Conservation (phyloP, 92 coral and sea anemone genomes). For the Galaxea fascicularis region DNA sequence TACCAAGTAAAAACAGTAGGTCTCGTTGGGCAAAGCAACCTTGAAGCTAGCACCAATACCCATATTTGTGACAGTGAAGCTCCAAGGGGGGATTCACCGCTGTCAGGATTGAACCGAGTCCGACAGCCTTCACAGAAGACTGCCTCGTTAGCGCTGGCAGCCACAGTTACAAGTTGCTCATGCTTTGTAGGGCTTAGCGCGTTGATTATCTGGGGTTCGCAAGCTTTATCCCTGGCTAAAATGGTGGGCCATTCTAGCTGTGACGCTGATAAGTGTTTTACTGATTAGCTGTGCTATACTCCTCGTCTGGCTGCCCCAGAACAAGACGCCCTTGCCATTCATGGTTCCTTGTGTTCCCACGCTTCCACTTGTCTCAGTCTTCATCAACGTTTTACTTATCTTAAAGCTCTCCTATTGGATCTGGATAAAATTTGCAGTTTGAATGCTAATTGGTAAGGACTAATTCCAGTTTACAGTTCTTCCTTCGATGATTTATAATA, state of each 20-base stretch:
- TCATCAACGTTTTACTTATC: slow-evolving; percentile 85
- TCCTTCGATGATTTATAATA: too few species aligned
- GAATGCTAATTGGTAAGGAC: slow-evolving; percentile 93
- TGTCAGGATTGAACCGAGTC: background rate
- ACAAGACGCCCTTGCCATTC: slow-evolving; percentile 84
- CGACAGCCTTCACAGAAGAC: slow-evolving; percentile 60
- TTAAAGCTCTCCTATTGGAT: slow-evolving; percentile 82
- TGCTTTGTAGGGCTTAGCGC: slow-evolving; percentile 56
- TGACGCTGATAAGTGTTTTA: slow-evolving; percentile 46
- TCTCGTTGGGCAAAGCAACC: too few species aligned
- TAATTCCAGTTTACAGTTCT: too few species aligned
- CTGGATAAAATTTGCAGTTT: slow-evolving; percentile 90
- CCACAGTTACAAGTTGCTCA: slow-evolving; percentile 41
- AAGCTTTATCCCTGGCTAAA: slow-evolving; percentile 47
- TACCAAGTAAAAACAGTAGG: too few species aligned
- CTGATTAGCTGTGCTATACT: slow-evolving; percentile 54
- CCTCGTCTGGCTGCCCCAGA: slow-evolving; percentile 81
- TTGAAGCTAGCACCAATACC: too few species aligned
- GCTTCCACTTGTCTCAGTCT: slow-evolving; percentile 80
- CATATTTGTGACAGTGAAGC: too few species aligned
- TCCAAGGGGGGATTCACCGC: background rate
- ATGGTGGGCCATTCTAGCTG: slow-evolving; percentile 77
- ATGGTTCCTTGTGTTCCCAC: slow-evolving; percentile 91
- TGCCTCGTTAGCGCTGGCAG: slow-evolving; percentile 52
- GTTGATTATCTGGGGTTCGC: slow-evolving; percentile 71